Evolutionary conservation across 37 sponge, comb jelly and placozoan genomes (phyloP).

Genomic region (Axinella damicornis): DNA sequence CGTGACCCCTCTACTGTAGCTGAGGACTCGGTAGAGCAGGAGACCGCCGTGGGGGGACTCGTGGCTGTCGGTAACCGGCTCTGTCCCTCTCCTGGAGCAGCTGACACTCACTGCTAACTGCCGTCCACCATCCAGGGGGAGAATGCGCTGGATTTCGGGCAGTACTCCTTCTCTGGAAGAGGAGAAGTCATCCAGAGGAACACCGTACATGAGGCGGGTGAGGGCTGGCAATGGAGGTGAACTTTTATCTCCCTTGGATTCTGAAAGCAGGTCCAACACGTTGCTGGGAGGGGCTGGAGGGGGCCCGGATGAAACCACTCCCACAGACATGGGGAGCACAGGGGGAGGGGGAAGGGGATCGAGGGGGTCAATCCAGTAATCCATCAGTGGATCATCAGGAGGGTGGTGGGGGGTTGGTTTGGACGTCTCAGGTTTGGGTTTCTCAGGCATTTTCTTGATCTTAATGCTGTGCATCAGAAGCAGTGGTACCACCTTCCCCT

Average conservation of each 20-base stretch:
- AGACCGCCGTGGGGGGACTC: not conserved
- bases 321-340: not conserved
- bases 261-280: not conserved
- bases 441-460: not conserved
- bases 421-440: not conserved
- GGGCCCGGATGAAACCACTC: not conserved
- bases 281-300: not conserved
- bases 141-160: constrained; percentile 13
- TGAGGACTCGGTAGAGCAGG: not conserved
- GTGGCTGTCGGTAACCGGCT: not conserved
- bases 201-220: too few relatives aligned
- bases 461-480: not conserved
- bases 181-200: constrained; percentile 2
- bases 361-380: not conserved
- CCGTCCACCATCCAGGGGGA: constrained; percentile 37
- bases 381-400: not conserved
- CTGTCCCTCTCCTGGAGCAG: not conserved
- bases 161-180: not conserved
- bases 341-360: not conserved
- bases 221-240: too few relatives aligned
- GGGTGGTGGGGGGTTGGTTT: too few relatives aligned
- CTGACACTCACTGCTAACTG: constrained; percentile 13
- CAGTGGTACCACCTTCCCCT: not conserved
- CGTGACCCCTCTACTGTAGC: not conserved
- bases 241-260: not conserved